phyloP scores from a whole-genome alignment of 2,113 vertebrate genomes.

The Pan paniscus region DNA sequence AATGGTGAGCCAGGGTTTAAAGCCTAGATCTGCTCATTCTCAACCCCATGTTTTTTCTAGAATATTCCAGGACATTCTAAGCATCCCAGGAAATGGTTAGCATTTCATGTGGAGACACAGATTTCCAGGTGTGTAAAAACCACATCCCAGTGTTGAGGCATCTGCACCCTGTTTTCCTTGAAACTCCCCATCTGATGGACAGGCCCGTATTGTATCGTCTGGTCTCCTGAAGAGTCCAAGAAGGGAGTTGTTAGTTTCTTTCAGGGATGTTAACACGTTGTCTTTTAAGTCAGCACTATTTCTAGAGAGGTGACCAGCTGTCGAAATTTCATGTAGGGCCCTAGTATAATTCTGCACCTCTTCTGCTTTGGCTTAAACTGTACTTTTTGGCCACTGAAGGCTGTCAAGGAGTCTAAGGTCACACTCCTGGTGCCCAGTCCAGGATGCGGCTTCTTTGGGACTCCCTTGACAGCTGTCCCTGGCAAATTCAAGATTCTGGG shows the following conservation, averaged over 20 bases:
- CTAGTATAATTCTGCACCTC: background rate
- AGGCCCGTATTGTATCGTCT: accelerated
- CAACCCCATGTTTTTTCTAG: background rate
- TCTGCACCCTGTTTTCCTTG: background rate
- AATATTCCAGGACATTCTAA: background rate
- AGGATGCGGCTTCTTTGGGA: background rate
- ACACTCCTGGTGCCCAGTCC: background rate
- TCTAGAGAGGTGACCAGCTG: background rate
- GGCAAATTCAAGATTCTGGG: background rate
- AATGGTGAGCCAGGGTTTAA: background rate
- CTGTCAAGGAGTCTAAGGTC: background rate
- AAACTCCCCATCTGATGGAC: accelerated
- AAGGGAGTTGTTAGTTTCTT: background rate
- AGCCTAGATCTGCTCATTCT: background rate
- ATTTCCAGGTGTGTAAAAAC: background rate
- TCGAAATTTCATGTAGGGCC: accelerated
- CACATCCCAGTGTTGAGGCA: background rate
- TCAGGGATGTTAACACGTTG: background rate
- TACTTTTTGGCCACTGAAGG: background rate
- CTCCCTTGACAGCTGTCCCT: background rate
- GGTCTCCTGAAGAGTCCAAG: background rate
- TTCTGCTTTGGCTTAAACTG: background rate
- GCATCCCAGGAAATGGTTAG: background rate
- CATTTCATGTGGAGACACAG: background rate
- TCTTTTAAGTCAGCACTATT: background rate